Conservation (phyloP, 2,888 invertebrate genomes). For the Athetis lepigone region DNA sequence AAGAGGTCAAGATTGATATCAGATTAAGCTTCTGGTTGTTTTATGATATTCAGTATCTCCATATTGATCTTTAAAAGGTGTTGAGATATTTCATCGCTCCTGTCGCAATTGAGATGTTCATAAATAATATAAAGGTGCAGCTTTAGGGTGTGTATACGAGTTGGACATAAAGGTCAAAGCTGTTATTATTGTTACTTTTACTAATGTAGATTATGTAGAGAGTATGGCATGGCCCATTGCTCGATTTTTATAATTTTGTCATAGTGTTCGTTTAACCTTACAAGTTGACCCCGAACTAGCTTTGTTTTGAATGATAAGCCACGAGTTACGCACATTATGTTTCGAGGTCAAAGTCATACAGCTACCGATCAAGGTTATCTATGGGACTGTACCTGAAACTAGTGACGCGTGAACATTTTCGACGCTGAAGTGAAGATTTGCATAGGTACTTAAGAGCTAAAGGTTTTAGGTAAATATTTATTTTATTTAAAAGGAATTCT, state of each 20-base stretch:
- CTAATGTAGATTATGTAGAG: constrained; percentile 15
- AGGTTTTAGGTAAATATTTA: constrained; percentile 35
- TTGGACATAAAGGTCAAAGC: constrained; percentile 17
- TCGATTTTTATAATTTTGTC: constrained; percentile 2
- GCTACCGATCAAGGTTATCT: constrained; percentile 59
- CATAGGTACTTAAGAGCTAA: constrained; percentile 1
- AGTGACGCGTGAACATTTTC: constrained; percentile 37
- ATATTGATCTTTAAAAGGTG: constrained; percentile 45
- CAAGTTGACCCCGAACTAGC: constrained; percentile 48
- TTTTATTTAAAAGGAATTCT: constrained; percentile 14
- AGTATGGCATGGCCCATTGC: too few species aligned
- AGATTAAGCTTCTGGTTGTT: constrained; percentile 49
- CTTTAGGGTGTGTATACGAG: constrained; percentile 13
- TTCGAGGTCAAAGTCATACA: constrained; percentile 71
- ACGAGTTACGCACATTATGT: constrained; percentile 55
- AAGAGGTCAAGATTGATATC: constrained; percentile 49
- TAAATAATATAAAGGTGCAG: constrained; percentile 17
- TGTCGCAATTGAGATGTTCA: constrained; percentile 44
- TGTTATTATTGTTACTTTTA: constrained; percentile 5
- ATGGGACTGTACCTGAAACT: constrained; percentile 44
- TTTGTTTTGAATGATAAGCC: constrained; percentile 63
- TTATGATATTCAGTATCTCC: constrained; percentile 43
- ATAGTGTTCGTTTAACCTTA: constrained; percentile 14
- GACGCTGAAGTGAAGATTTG: constrained; percentile 21
- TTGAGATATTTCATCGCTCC: constrained; percentile 38